Conservation (phyloP, 2,888 invertebrate genomes). For the Silvanus unidentatus region DNA sequence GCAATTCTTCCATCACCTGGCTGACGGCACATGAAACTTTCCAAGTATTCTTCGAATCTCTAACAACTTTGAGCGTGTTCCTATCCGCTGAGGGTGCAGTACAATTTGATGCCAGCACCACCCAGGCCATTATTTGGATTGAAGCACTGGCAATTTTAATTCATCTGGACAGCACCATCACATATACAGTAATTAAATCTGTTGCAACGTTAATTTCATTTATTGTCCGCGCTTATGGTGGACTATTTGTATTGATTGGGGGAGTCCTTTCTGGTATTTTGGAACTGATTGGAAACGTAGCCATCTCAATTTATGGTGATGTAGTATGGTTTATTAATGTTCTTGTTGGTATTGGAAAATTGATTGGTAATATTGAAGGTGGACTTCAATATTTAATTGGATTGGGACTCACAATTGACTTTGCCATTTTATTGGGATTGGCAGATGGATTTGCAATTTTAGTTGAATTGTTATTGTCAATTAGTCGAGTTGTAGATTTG, state of each 20-base stretch:
- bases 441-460: constrained; percentile 17
- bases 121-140: constrained; percentile 7
- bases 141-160: constrained; percentile 11
- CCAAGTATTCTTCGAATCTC: constrained; percentile 14
- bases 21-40: constrained; percentile 10
- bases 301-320: constrained; percentile 14
- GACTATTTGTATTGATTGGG: too few relatives aligned
- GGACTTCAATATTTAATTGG: constrained; percentile 18
- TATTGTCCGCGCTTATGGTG: too few relatives aligned
- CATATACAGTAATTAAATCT: too few relatives aligned
- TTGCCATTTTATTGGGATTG: constrained; percentile 15
- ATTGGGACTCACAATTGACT: constrained; percentile 16
- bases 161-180: constrained; percentile 10
- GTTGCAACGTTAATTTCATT: too few relatives aligned
- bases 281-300: neutral
- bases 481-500: constrained; percentile 15
- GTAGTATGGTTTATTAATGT: constrained; percentile 15
- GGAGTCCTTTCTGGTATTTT: neutral
- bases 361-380: constrained; percentile 14
- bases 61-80: constrained; percentile 14
- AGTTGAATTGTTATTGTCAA: constrained; percentile 16
- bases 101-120: constrained; percentile 12
- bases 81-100: constrained; percentile 14
- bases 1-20: constrained; percentile 12
- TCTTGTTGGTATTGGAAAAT: constrained; percentile 14